Base-by-base conservation (phyloP, 2,113 vertebrate species). In the Saimiri boliviensis region DNA sequence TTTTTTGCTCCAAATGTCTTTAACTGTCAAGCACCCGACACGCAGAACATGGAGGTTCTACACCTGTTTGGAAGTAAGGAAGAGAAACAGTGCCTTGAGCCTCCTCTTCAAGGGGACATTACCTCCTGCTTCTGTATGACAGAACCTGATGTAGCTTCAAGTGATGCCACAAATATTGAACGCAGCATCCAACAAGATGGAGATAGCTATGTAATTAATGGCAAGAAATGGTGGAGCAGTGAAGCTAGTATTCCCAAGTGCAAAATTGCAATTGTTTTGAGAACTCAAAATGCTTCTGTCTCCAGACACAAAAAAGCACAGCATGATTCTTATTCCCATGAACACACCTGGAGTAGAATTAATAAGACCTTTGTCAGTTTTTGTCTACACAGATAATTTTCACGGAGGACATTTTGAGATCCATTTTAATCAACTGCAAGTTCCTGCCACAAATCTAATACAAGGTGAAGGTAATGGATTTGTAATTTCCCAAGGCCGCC, bases 61-160 rank as follows among this genome's bases (percentile, higher is more conserved):
- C 99, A 99, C 94, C 98, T 99, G 92, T 99, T 99, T 93, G 99
- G 99, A 93, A 99, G 98, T 21, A 98, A 99, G 93, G 98, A 99
- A 40, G 99, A 99, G 98, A 98, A 97, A 73, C 95, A 98, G 74
- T 99, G 99, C 99, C 98, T 99, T 94, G 99, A 99, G 95, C 99
- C 99, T 95, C 99, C 99, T 35, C 99, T 99, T 9, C 97, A 97
- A 84, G 99, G 99, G 87, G 98, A 98, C 88, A 99, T 99, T 25
- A 98, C 98, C 85, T 99, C 99, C 95, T 99, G 99, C 97, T 99
- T 99, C 98, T 99, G 99, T 92, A 99, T 99, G 99, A 99, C 99
- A 98, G 99, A 99, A 94, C 99, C 99, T 14, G 98, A 99, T 89
- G 99, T 99, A 71, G 99, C 99, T 93, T 99, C 99, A 30, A 99